A percentile compares a stretch with the other conserved stretches of the same genome.
phyloP scores from a whole-genome alignment of 2,797 vertebrate species.

The Lagorchestes hirsutus region DNA sequence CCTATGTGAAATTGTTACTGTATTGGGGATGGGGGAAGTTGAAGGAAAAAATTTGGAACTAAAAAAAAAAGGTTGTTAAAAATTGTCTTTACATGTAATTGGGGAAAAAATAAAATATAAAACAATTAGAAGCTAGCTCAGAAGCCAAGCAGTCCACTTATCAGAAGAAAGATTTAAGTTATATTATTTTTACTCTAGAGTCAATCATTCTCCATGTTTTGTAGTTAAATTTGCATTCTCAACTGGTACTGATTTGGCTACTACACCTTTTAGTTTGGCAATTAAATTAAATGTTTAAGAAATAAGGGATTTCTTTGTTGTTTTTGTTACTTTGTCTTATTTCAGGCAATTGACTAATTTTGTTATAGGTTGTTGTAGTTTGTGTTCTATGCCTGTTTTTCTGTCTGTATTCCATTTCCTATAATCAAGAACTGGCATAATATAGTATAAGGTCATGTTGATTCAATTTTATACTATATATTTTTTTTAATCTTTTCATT shows the following conservation, averaged over 20 bases:
- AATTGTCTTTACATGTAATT: no score
- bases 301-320: not conserved
- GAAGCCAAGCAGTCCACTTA: not conserved
- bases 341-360: not conserved
- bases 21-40: no score
- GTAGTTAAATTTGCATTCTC: not conserved
- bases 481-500: not conserved
- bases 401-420: not conserved
- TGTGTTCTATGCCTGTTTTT: not conserved
- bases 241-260: not conserved
- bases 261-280: not conserved
- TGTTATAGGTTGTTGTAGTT: not conserved
- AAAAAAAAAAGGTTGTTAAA: no score
- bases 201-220: not conserved
- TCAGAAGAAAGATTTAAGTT: not conserved
- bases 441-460: not conserved
- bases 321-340: not conserved
- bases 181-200: not conserved
- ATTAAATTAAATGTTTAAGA: not conserved
- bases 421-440: not conserved
- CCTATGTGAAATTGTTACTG: no score
- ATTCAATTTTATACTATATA: not conserved
- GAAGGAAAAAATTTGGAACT: no score
- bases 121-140: not conserved
- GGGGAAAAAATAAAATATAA: no score